Base-by-base conservation (phyloP, 2,113 vertebrate genomes). In the Phocoena phocoena region DNA sequence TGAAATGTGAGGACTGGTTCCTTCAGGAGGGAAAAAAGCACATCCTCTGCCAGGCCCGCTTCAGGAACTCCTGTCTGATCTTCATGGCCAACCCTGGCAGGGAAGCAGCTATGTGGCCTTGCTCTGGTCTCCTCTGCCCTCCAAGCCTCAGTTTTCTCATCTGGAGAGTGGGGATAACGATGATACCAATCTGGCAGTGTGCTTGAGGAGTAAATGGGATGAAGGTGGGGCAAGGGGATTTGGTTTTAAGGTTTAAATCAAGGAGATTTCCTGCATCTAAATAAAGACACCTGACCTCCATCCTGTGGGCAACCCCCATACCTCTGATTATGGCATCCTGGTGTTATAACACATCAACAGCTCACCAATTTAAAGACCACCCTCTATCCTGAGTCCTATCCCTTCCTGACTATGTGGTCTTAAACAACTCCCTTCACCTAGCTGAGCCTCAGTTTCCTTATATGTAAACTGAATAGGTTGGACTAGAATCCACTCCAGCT, bases 11-110 rank as follows among this genome's bases (percentile, higher is more conserved):
- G 26, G 65, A 50, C 13, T 0, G 5, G 25, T 31, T 88, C 68
- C 82, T 79, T 44, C 36, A 26, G 38, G 26, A 58, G 44, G 38
- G 23, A 18, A 20, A 20, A 20, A 28, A 82, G 23, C 14, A 17
- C 11, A 0, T 25, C 26, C 9, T 15, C 41, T 55, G 36, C 74
- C 44, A n/a, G 50, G 18, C 41, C 81, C 0, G 0, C 17, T 44
- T 21, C 28, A 28, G 58, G 58, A 41, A 23, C 53, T 21, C 47
- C 71, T 11, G 36, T 25, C 55, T 44, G 1, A 4, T 44, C n/a
- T 26, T 38, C 44, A 28, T 6, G 8, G 0, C 84, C 68, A 50
- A 1, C 31, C 10, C 31, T 3, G 26, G 17, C 31, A 8, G 20
- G 50, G 91, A 71, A 68, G 31, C 9, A 2, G 70, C 38, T 4